Base-by-base conservation (phyloP, 1,140 invertebrate species). In the Nilaparvata lugens region DNA sequence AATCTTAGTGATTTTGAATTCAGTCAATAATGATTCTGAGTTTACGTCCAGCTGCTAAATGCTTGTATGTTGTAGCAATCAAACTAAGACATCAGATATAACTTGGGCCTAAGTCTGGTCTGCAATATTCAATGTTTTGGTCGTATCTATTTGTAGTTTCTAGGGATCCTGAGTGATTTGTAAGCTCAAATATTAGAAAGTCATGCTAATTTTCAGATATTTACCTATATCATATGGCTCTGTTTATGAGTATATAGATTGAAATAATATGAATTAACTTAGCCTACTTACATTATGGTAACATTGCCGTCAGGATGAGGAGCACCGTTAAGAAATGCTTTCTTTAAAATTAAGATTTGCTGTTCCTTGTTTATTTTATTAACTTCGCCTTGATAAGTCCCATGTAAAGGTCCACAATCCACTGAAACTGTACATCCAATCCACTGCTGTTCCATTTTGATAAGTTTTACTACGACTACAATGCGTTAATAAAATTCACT, bases 341-440 rank as follows among this genome's bases (percentile, higher is more conserved):
- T 48, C 21, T 48, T 48, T 18, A 48, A 11, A 48, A 48, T 6
- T 19, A 48, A 23, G 18, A 23, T 48, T 48, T 35, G 31, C 9
- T 35, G 31, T 35, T 48, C 45, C 9, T 5, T 48, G 11, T 48
- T 48, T 3, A 48, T 48, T 19, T 23, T 19, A 48, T 16, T 48
- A 18, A 48, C 45, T 48, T 48, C 45, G 2, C 45, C 45, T 48
- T 48, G 45, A 16, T 48, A 48, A 48, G 45, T 48, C 16, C 45
- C 45, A 48, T 23, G 45, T 48, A 19, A 35, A 35, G 31, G 16
- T 48, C 45, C 45, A 48, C 45, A 48, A 48, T 48, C 45, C 5
- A 48, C 45, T 4, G 45, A 48, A 48, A 48, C 45, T 19, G n/a
- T 48, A 48, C 45, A 48, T 18, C 45, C 45, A 48, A 48, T 48